Evolutionary conservation across 2,888 invertebrate species (phyloP).

Genomic region (Nysson spinosus): DNA sequence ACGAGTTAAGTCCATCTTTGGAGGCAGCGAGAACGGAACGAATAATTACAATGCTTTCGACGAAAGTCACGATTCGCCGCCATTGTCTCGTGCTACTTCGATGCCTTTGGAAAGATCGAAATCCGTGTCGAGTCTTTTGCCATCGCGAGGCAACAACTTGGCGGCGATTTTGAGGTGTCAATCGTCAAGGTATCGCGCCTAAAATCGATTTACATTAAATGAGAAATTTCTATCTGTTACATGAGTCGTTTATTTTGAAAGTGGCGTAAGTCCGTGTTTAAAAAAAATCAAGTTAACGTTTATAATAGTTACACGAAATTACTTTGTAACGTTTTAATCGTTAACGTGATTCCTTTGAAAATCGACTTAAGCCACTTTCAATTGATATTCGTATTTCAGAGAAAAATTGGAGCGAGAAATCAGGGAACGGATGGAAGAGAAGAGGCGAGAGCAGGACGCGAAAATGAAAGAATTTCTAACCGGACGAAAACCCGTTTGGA

Average conservation of each 20-base stretch:
- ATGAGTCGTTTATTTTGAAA: no score
- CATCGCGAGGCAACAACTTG: conserved; percentile 78
- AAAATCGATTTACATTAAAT: background rate
- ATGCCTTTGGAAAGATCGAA: conserved; percentile 68
- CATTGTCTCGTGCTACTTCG: conserved; percentile 23
- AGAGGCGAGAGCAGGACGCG: conserved; percentile 80
- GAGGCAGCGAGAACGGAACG: conserved; percentile 41
- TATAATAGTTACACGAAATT: no score
- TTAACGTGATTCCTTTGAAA: no score
- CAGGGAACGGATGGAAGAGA: conserved; percentile 80
- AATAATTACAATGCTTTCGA: conserved; percentile 45
- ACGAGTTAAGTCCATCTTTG: conserved; percentile 63
- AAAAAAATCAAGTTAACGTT: no score
- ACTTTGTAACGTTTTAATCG: no score
- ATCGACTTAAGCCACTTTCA: no score
- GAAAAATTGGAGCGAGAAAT: conserved; percentile 83
- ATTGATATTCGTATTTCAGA: conserved; percentile 67
- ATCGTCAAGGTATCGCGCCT: conserved; percentile 67
- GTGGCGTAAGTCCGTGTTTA: no score
- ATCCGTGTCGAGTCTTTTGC: conserved; percentile 63
- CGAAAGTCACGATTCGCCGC: conserved; percentile 10
- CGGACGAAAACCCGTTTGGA: conserved; percentile 85
- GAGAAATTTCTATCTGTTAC: no score
- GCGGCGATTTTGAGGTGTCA: conserved; percentile 82
- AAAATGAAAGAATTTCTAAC: conserved; percentile 81